Base-by-base conservation (phyloP, 2,888 invertebrate genomes). In the Luffia ferchaultella region DNA sequence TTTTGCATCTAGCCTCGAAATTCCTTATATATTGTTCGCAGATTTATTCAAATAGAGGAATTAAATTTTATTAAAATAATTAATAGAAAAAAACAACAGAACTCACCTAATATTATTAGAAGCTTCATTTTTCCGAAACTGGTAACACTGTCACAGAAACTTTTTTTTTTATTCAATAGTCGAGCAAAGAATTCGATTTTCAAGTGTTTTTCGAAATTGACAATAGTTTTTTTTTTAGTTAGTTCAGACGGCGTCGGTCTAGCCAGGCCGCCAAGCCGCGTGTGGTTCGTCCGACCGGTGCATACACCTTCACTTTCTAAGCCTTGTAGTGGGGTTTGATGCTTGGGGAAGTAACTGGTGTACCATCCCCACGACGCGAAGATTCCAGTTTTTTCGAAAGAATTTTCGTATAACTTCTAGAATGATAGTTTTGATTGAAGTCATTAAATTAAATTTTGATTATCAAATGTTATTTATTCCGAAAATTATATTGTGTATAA, bases 261-360 rank as follows among this genome's bases (percentile, higher is more conserved):
- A 68, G 70, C 66, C 66, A 65, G 61, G 66, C 70, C 76, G 73
- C 72, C 68, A 60, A 59, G 58, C 66, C 80, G 80, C 80, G 73
- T 82, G 65, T 82, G 78, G 64, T 61, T 15, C 30, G 30, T 30
- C 55, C 63, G 62, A 60, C 61, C 60, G 61, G 30, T 12, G 30
- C 30, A 64, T 54, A 53, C 64, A 72, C 82, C 64, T 80, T 83
- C 82, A 82, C 82, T 83, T 83, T 83, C 82, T 78, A 77, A 62
- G 30, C 30, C 77, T 78, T 78, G 79, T 62, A 45, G 45, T 63
- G 16, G 45, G 49, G 62, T 58, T 62, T 62, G 65, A 62, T 65
- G 72, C 79, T 73, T 77, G 77, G 65, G 64, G 55, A 59, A 73
- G 72, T 76, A 76, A 76, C 76, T 78, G 72, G 74, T 79, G 76